Conservation (phyloP, 2,113 vertebrate genomes). For the Amblyopsis rosae region DNA sequence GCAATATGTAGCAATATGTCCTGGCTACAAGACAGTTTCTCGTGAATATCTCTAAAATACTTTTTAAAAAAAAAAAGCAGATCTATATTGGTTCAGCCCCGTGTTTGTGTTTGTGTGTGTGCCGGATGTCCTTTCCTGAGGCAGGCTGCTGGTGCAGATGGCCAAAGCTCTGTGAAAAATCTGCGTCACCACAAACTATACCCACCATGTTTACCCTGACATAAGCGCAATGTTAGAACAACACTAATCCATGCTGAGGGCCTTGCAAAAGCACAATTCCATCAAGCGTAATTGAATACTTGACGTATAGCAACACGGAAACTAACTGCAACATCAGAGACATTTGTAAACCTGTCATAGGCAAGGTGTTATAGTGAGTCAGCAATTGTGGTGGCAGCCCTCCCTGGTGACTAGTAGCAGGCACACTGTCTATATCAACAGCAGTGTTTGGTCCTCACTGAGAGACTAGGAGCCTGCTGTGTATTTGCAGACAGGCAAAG, state of each 20-base stretch:
- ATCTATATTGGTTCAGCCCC: conserved; percentile 2
- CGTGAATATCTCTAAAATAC: neutral
- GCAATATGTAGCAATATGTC: no score
- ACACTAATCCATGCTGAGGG: conserved; percentile 10
- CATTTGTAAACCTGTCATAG: conserved; percentile 52
- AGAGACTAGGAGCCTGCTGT: conserved; percentile 6
- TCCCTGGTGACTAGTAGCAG: conserved; percentile 31
- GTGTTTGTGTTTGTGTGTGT: conserved; percentile 10
- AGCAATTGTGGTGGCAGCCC: conserved; percentile 40
- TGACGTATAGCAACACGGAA: conserved; percentile 8
- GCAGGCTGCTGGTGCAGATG: neutral
- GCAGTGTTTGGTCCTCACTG: conserved; percentile 35
- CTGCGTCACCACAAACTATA: conserved; percentile 4
- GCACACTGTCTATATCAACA: conserved; percentile 33
- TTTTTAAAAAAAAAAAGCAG: neutral
- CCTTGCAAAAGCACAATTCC: conserved; percentile 14
- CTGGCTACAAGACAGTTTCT: no score
- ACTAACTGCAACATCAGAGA: conserved; percentile 7
- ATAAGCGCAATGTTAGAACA: conserved; percentile 39
- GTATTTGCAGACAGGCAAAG: conserved; percentile 20
- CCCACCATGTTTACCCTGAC: conserved; percentile 34
- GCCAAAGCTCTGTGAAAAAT: conserved; percentile 15
- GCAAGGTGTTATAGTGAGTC: conserved; percentile 47
- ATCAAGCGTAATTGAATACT: conserved; percentile 24
- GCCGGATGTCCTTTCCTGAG: conserved; percentile 16